A percentile compares a stretch with the other conserved stretches of the same genome.
Conservation (phyloP, 2,888 invertebrate genomes). For the Acrobasis suavella region DNA sequence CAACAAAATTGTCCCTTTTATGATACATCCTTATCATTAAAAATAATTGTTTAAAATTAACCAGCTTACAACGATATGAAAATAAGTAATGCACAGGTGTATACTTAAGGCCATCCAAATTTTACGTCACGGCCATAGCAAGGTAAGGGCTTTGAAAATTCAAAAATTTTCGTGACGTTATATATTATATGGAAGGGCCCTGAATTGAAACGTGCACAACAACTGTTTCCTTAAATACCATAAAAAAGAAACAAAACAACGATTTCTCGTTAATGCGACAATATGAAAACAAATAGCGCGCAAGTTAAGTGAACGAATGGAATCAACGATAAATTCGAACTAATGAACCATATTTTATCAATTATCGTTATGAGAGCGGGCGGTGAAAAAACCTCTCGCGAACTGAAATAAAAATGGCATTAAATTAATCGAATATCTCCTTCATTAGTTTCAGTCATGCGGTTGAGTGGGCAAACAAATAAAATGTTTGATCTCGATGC, state of each 20-base stretch:
- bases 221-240: no score
- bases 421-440: conserved; percentile 77
- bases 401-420: conserved; percentile 68
- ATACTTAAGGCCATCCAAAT: no score
- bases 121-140: no score
- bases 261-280: conserved; percentile 26
- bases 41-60: no score
- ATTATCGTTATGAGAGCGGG: conserved; percentile 55
- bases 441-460: conserved; percentile 77
- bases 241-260: conserved; percentile 19
- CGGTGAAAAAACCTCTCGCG: conserved; percentile 55
- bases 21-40: no score
- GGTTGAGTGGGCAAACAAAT: conserved; percentile 77
- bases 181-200: no score
- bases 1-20: no score
- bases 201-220: no score
- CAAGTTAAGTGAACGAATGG: conserved; percentile 35
- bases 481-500: conserved; percentile 77
- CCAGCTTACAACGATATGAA: no score
- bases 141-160: no score
- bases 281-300: conserved; percentile 32
- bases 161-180: no score
- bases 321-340: conserved; percentile 51
- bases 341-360: conserved; percentile 64
- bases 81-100: no score